Evolutionary conservation across 2,888 invertebrate genomes (phyloP), one percentile per base, ranked within the genome.

Genomic region (Habroteleia sp.): DNA sequence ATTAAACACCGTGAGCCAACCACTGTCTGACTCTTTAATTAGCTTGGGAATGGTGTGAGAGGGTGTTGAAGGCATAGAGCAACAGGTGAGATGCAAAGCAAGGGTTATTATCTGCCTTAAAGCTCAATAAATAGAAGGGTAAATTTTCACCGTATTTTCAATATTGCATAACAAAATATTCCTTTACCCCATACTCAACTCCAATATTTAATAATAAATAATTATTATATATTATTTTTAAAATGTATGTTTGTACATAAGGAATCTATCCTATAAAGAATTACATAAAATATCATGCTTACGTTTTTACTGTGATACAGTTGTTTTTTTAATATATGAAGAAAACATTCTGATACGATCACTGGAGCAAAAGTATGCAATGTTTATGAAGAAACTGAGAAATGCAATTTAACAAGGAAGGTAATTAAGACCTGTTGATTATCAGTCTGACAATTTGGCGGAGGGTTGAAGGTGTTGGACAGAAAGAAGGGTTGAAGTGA

Each of bases 31-130:
- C 85, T 87, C 85, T 87, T 86, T 87, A 87, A 87, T 87, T 87
- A 87, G 84, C 83, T 83, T 74, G 81, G 74, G 79, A 84, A 82
- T 81, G 77, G 83, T 81, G 78, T 72, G 76, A 74, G 80, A 78
- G 79, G 82, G 81, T 84, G 86, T 83, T 80, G 84, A 86, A 85
- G 84, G 84, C 80, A 81, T 68, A 73, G 83, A 85, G 87, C 87
- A 87, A 87, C 87, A 87, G 87, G 87, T 87, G 87, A 86, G 86
- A 87, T 87, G 87, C 84, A 86, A 87, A 87, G 87, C 85, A 87
- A 87, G 87, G 87, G 87, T 87, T 87, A 86, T 85, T 84, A 82
- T 83, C 80, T 84, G 82, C 82, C 82, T 83, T 81, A 76, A 69
- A 78, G 77, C 81, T 63, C 66, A 56, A 74, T 74, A 35, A 76